Base-by-base conservation (phyloP, 2,888 invertebrate species). In the Fragum sueziense region DNA sequence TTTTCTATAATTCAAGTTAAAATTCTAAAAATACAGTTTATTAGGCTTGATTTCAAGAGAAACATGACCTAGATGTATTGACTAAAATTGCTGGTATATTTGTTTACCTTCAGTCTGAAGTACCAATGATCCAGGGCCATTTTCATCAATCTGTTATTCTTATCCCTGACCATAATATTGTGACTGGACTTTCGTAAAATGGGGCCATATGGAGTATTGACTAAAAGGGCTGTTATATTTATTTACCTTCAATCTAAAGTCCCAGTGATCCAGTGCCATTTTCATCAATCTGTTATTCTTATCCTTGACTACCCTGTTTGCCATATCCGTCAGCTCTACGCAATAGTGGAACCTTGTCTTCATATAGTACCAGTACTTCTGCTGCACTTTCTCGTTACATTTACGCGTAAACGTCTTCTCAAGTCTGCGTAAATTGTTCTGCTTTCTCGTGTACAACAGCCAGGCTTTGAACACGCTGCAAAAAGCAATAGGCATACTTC, bases 401-500 rank as follows among this genome's bases (percentile, higher is more conserved):
- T 74, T 78, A 7, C 80, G 67, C 2, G 79, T 79, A 61, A 89
- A 82, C n/a, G 84, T 67, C 7, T 68, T 73, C 71, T 88, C 85
- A 29, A 88, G 75, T 9, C 80, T 78, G n/a, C 84, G 77, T 41
- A 90, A 77, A 52, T 85, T 85, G 68, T 72, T 78, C 69, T 81
- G 69, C 70, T 83, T 86, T 20, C 83, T 76, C 9, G 88, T 85
- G 74, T 87, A 84, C 22, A 82, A 31, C 25, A 85, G 75, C 90
- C 90, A 90, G 2, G 86, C 80, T 76, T 85, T 82, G 33, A 90
- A 82, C 37, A 88, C 85, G 65, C 90, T 90, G 82, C 20, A 80
- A 83, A 20, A 41, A 27, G n/a, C n/a, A n/a, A n/a, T n/a, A n/a
- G n/a, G n/a, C n/a, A n/a, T n/a, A n/a, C n/a, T n/a, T n/a, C n/a